These are phyloP conservation scores for Sebastes miniatus DNA, from an alignment of 2,797 vertebrate species.

Conservation along the genomic window DNA sequence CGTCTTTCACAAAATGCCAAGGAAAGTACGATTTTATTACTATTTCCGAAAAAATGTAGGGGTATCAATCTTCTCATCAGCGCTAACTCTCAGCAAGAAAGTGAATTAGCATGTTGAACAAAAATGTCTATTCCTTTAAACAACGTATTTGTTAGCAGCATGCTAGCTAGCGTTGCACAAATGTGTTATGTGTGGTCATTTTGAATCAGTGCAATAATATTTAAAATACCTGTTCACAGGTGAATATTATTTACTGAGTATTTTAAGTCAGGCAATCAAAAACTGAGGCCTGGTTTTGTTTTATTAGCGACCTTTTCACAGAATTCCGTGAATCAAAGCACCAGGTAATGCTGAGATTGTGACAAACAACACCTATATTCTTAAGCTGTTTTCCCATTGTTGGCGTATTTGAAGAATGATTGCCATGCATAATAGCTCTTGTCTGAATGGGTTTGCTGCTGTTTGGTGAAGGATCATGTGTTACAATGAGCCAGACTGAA, in stretches of 20 bases:
- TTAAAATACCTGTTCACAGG: not conserved
- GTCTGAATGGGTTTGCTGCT: slow-evolving; percentile 66
- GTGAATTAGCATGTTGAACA: not conserved
- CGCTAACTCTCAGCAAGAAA: not conserved
- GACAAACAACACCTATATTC: slow-evolving; percentile 46
- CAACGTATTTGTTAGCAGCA: not conserved
- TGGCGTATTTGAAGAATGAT: slow-evolving; percentile 51
- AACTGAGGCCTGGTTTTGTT: not conserved
- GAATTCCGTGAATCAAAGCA: slow-evolving; percentile 23
- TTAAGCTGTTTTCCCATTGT: slow-evolving; percentile 30
- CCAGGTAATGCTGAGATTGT: slow-evolving; percentile 21
- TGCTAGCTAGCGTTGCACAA: not conserved
- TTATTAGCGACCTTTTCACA: slow-evolving; percentile 19
- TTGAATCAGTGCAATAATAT: not conserved
- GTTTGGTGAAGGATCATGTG: slow-evolving; percentile 70
- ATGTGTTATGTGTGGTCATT: not conserved
- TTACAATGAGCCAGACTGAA: slow-evolving; percentile 68
- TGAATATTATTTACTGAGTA: not conserved
- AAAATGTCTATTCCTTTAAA: not conserved
- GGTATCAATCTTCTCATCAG: not conserved
- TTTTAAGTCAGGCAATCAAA: not conserved
- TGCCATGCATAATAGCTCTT: slow-evolving; percentile 48
- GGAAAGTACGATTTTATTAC: not conserved
- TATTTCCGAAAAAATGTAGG: not conserved
- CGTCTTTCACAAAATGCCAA: not conserved